Base-by-base conservation (phyloP, 1,140 invertebrate genomes). In the Ceratina japonica region DNA sequence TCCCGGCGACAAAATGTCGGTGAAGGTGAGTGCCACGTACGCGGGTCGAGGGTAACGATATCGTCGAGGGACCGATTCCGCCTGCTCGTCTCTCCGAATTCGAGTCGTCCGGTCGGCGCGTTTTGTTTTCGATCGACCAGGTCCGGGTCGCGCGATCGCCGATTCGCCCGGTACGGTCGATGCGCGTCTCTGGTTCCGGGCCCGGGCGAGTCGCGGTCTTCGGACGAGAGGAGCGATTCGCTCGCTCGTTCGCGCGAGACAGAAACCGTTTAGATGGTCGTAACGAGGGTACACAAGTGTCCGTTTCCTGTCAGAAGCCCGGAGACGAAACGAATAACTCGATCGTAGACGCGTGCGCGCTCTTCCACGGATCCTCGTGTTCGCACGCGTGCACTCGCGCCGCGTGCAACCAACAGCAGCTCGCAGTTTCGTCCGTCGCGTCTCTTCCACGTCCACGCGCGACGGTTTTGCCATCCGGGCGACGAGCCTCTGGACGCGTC, bases 1-100 rank as follows among this genome's bases (percentile, higher is more conserved):
- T 82, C 75, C 58, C 56, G 76, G 27, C 27, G 65, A 71, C 87
- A 90, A 90, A 77, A 92, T 92, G 91, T 90, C 91, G 90, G 91
- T 91, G 83, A 91, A 91, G 90, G 91, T 91, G 89, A 87, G 85
- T 86, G 75, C n/a, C 24, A 37, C 27, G 37, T 44, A 44, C 37
- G 10, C 27, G 27, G 27, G 27, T 31, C 27, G 27, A 1, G 27
- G 4, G 27, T 31, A 31, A 31, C 27, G 27, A 31, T 31, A 31
- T 31, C 27, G 27, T 31, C 27, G 27, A 4, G 4, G 5, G 37
- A 44, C 37, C 10, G 37, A 0, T 44, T n/a, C n/a, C n/a, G n/a
- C n/a, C n/a, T n/a, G n/a, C 10, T 10, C 37, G 37, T 44, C 1
- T 44, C 37, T 44, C 37, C 37, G 5, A 44, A 44, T 7, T 44